Evolutionary conservation across 2,797 vertebrate species (phyloP).

Genomic region (Sphenodon punctatus): DNA sequence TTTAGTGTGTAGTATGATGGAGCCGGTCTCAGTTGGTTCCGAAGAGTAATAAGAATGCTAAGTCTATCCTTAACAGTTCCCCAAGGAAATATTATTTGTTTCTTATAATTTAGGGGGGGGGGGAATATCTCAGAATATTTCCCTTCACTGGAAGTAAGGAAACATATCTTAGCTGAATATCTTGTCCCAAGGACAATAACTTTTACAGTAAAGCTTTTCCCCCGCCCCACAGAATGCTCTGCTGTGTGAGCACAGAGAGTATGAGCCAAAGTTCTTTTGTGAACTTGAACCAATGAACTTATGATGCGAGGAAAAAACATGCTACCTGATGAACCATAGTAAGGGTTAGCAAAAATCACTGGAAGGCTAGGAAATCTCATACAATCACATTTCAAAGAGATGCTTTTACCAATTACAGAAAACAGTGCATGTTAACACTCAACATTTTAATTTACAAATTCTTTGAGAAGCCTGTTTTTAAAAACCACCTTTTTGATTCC

Average conservation of each 20-base stretch:
- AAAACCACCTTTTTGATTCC: neutral
- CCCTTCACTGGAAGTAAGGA: neutral
- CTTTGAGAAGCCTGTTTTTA: neutral
- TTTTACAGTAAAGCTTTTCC: neutral
- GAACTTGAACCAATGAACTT: neutral
- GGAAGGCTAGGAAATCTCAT: neutral
- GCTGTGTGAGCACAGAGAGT: neutral
- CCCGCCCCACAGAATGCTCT: neutral
- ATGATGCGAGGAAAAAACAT: neutral
- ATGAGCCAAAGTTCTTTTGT: neutral
- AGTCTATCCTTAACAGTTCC: neutral
- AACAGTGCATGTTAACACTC: neutral
- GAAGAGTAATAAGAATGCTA: neutral
- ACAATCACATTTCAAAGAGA: neutral
- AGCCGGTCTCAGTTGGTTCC: too few relatives aligned
- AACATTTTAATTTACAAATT: neutral
- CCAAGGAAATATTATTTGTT: neutral
- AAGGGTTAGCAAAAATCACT: neutral
- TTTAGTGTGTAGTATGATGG: too few relatives aligned
- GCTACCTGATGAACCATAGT: neutral
- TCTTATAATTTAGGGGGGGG: accelerated
- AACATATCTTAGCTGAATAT: neutral
- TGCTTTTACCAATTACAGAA: neutral
- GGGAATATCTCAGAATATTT: neutral
- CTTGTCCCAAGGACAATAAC: neutral